phyloP scores from a whole-genome alignment of 2,113 vertebrate genomes.

The Chaetodon trifascialis region DNA sequence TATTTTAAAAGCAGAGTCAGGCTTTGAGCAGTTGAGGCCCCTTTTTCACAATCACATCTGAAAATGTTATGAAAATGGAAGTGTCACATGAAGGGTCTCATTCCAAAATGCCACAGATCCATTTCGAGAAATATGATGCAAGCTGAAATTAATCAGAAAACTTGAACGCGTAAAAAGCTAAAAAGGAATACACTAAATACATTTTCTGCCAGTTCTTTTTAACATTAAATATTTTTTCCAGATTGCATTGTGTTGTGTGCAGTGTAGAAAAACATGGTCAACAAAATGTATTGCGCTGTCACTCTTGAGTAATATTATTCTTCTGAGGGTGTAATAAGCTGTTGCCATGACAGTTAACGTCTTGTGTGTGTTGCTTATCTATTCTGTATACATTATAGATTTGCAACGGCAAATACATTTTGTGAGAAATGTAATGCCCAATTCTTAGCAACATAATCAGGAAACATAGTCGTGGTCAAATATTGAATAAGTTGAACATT shows the following conservation, averaged over 20 bases:
- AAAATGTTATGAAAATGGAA: conserved; percentile 38
- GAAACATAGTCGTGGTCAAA: too few species aligned
- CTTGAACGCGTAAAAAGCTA: neutral
- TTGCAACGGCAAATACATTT: too few species aligned
- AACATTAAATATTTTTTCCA: neutral
- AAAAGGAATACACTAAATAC: neutral
- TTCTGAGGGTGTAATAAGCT: neutral
- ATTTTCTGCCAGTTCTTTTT: neutral
- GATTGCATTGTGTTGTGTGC: neutral
- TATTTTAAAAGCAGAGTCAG: conserved; percentile 35
- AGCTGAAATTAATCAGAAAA: neutral
- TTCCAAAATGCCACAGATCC: conserved; percentile 36
- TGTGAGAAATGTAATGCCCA: too few species aligned
- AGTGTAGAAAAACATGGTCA: neutral
- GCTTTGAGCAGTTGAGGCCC: conserved; percentile 9
- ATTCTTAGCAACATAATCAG: too few species aligned
- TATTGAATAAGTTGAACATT: too few species aligned
- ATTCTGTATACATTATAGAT: too few species aligned
- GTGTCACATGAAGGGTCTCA: conserved; percentile 14
- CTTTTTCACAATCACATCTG: conserved; percentile 8
- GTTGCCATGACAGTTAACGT: too few species aligned
- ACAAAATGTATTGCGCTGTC: neutral
- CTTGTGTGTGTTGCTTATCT: too few species aligned
- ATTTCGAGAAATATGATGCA: conserved; percentile 8
- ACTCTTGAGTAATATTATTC: neutral